A percentile compares a stretch with the other conserved stretches of the same genome.
These are phyloP conservation scores for Archivesica marissinica DNA, from an alignment of 1,140 invertebrate species.

Conservation along the genomic window DNA sequence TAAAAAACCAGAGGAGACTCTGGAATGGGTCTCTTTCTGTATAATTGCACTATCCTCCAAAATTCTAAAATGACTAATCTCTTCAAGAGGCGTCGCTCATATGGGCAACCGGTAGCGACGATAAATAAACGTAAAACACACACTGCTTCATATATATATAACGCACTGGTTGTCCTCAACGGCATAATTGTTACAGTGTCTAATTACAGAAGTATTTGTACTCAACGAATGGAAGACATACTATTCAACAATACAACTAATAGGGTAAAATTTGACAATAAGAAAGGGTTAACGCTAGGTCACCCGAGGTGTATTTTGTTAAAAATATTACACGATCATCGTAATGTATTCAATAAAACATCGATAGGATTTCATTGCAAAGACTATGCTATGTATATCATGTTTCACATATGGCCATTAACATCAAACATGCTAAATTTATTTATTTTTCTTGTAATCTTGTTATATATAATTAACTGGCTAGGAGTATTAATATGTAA, in stretches of 20 bases:
- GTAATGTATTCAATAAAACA: slow-evolving; percentile 18
- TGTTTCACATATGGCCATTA: background rate
- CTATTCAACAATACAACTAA: background rate
- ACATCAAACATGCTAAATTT: background rate
- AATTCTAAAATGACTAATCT: too few relatives aligned
- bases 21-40: too few relatives aligned
- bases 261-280: slow-evolving; percentile 1
- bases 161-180: too few relatives aligned
- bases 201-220: background rate
- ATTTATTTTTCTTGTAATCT: background rate
- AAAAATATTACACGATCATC: background rate
- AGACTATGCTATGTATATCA: background rate
- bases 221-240: background rate
- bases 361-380: slow-evolving; percentile 2
- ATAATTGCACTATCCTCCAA: too few relatives aligned
- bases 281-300: background rate
- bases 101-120: too few relatives aligned
- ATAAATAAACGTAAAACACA: too few relatives aligned
- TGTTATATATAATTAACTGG: background rate
- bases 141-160: too few relatives aligned
- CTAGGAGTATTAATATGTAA: background rate
- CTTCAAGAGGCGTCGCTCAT: too few relatives aligned
- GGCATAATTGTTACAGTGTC: too few relatives aligned
- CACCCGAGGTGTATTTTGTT: slow-evolving; percentile 28
- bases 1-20: too few relatives aligned